phyloP scores from a whole-genome alignment of 2,888 invertebrate species.

The Cephus rjabovi region DNA sequence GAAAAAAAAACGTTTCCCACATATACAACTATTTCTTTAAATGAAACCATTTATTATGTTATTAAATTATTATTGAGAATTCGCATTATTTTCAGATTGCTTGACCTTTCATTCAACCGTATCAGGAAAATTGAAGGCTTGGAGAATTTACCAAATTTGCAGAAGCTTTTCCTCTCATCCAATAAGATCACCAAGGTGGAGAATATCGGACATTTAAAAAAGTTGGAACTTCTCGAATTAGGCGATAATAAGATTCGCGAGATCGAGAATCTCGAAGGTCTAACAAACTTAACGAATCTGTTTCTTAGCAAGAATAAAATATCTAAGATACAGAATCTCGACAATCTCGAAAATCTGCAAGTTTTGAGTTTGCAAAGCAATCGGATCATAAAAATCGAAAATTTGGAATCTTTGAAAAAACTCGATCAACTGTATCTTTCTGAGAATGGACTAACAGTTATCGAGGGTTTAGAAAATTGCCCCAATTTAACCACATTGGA shows the following conservation, averaged over 20 bases:
- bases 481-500: conserved; percentile 86
- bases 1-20: background rate
- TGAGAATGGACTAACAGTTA: conserved; percentile 87
- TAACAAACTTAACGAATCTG: conserved; percentile 81
- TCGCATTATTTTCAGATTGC: conserved; percentile 72
- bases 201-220: conserved; percentile 83
- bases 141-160: conserved; percentile 78
- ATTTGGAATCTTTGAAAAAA: conserved; percentile 78
- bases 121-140: conserved; percentile 88
- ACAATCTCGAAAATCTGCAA: conserved; percentile 77
- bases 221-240: conserved; percentile 88
- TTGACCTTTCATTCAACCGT: conserved; percentile 97
- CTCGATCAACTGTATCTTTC: conserved; percentile 92
- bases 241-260: conserved; percentile 94
- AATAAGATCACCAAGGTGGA: conserved; percentile 91
- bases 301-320: conserved; percentile 98
- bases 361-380: conserved; percentile 93
- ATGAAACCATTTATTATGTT: no score
- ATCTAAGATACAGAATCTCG: conserved; percentile 84
- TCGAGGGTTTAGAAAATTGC: conserved; percentile 83
- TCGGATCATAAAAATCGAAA: conserved; percentile 87
- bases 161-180: conserved; percentile 88
- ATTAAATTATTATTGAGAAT: background rate
- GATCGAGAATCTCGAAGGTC: conserved; percentile 86
- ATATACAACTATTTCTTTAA: background rate